phyloP scores from a whole-genome alignment of 1,140 invertebrate species.

The Euura lappo region DNA sequence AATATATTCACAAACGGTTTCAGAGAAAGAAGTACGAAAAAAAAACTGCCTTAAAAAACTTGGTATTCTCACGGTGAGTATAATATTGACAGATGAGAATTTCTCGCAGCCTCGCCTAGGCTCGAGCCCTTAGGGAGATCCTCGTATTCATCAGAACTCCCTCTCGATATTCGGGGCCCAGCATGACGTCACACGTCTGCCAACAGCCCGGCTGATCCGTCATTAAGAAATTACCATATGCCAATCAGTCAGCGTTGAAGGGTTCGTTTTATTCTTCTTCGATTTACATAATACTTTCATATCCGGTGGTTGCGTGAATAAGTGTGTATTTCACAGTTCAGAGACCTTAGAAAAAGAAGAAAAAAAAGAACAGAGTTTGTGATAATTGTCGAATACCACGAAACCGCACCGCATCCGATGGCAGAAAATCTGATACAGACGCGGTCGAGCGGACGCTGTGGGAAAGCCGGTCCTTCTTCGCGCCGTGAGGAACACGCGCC shows the following conservation, averaged over 20 bases:
- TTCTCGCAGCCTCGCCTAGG: conserved; percentile 22
- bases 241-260: conserved; percentile 41
- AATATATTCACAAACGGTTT: no score
- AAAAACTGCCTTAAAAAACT: no score
- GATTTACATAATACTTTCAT: conserved; percentile 39
- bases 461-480: background rate
- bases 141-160: conserved; percentile 49
- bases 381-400: background rate
- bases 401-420: background rate
- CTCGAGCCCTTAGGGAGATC: conserved; percentile 23
- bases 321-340: no score
- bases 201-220: conserved; percentile 40
- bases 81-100: conserved; percentile 51
- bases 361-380: no score
- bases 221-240: conserved; percentile 52
- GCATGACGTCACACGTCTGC: conserved; percentile 45
- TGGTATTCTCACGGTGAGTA: conserved; percentile 26
- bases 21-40: no score
- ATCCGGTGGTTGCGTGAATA: background rate
- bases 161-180: conserved; percentile 44
- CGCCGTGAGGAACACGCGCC: background rate
- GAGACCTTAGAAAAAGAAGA: no score
- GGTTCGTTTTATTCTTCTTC: conserved; percentile 22
- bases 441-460: conserved; percentile 4
- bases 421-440: background rate